A percentile compares a stretch with the other conserved stretches of the same genome.
phyloP scores from a whole-genome alignment of 2,797 vertebrate species.

The Takifugu rubripes region DNA sequence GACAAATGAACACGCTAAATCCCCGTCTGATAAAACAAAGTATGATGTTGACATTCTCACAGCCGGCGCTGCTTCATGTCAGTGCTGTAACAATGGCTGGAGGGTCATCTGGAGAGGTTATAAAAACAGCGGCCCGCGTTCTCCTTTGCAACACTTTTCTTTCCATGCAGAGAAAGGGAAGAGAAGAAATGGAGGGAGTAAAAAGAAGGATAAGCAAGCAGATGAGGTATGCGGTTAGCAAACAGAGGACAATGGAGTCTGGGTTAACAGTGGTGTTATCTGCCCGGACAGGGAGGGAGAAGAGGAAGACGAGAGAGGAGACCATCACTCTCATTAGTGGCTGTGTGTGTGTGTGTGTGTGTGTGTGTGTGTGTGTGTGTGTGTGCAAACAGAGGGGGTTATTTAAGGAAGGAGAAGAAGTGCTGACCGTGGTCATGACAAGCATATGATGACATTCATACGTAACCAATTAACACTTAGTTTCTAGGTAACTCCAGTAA shows the following conservation, averaged over 20 bases:
- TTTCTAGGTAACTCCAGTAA: constrained; percentile 37
- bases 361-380: constrained; percentile 4
- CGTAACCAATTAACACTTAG: constrained; percentile 57
- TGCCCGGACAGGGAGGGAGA: constrained; percentile 33
- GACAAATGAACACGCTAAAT: constrained; percentile 49
- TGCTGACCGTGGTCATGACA: constrained; percentile 45
- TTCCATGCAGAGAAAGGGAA: constrained; percentile 21
- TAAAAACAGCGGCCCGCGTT: constrained; percentile 18
- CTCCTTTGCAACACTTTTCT: constrained; percentile 49
- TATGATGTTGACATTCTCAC: constrained; percentile 41
- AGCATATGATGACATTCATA: constrained; percentile 51
- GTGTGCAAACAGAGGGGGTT: constrained; percentile 30
- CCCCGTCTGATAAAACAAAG: constrained; percentile 48
- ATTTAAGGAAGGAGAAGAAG: constrained; percentile 33
- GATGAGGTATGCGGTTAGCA: constrained; percentile 65
- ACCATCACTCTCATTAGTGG: constrained; percentile 40
- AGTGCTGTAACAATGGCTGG: constrained; percentile 12
- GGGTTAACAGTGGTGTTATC: constrained; percentile 48
- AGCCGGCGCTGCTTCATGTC: constrained; percentile 20
- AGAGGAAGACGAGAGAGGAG: constrained; percentile 21
- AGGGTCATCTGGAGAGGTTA: constrained; percentile 16
- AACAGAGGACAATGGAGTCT: constrained; percentile 72
- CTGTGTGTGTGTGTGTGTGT: constrained; percentile 6
- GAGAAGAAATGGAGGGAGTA: constrained; percentile 40
- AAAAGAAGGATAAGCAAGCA: constrained; percentile 53